Percentiles rank a stretch among this genome's conserved stretches.
Conservation (phyloP, 2,113 vertebrate genomes). For the Hydropotes inermis region DNA sequence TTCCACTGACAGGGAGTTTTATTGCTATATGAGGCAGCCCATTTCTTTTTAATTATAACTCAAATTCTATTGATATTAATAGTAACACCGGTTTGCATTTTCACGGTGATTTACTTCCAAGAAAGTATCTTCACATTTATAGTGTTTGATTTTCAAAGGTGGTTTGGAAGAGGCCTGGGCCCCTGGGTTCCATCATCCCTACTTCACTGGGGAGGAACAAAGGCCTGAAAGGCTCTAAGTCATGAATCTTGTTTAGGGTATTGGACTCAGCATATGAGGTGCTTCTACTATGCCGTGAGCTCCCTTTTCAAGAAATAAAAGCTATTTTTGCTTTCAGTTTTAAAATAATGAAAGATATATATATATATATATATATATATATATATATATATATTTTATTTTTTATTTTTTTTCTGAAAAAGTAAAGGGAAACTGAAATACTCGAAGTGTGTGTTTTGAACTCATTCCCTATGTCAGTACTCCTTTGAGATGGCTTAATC, state of each 20-base stretch:
- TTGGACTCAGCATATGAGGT: neutral
- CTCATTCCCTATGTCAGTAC: neutral
- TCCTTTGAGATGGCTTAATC: neutral
- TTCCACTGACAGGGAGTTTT: neutral
- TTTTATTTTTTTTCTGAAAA: neutral
- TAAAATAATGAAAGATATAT: neutral
- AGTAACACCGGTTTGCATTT: neutral
- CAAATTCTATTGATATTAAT: neutral
- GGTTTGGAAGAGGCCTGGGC: neutral
- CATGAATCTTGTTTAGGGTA: too few species aligned
- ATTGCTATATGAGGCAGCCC: neutral
- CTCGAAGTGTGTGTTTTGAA: neutral
- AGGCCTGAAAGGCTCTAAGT: neutral
- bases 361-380: neutral
- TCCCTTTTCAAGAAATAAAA: neutral
- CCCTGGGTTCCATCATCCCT: neutral
- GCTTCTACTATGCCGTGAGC: neutral
- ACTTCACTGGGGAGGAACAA: neutral
- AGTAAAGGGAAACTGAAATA: neutral
- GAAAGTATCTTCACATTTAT: neutral
- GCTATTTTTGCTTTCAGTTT: neutral
- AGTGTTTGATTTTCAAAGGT: neutral
- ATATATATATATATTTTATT: neutral
- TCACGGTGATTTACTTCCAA: neutral
- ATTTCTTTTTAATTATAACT: neutral